phyloP scores from a whole-genome alignment of 2,888 invertebrate genomes.

The Agrotis clavis region DNA sequence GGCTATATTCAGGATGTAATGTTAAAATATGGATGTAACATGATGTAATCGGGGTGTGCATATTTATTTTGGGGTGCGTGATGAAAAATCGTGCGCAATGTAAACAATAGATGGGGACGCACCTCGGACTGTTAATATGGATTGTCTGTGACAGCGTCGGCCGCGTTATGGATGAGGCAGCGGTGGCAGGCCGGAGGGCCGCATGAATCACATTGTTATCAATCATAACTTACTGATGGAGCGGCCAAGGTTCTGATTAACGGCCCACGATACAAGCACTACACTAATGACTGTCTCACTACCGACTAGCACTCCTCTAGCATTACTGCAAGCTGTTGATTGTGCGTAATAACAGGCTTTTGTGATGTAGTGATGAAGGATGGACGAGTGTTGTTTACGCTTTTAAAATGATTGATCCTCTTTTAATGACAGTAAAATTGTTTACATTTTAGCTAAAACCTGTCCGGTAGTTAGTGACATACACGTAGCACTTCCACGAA shows the following conservation, averaged over 20 bases:
- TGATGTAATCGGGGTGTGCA: constrained; percentile 61
- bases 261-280: constrained; percentile 66
- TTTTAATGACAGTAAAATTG: not conserved
- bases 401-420: constrained; percentile 23
- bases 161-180: constrained; percentile 80
- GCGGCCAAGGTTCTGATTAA: constrained; percentile 79
- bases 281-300: constrained; percentile 69
- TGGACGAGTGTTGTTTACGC: not conserved
- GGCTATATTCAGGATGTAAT: constrained; percentile 42
- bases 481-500: constrained; percentile 14
- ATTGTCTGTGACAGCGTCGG: constrained; percentile 79
- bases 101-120: constrained; percentile 62
- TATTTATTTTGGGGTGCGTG: constrained; percentile 58
- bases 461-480: constrained; percentile 18
- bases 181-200: constrained; percentile 68
- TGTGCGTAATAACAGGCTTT: constrained; percentile 16
- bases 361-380: constrained; percentile 1
- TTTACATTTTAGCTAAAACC: constrained; percentile 6
- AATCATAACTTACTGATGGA: constrained; percentile 89
- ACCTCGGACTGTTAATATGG: constrained; percentile 75
- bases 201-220: constrained; percentile 82
- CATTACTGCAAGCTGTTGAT: constrained; percentile 9
- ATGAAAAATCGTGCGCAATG: constrained; percentile 64
- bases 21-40: constrained; percentile 57
- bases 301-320: constrained; percentile 37